A percentile compares a stretch with the other conserved stretches of the same genome.
Conservation (phyloP, 2,797 vertebrate genomes). For the Discoglossus pictus region DNA sequence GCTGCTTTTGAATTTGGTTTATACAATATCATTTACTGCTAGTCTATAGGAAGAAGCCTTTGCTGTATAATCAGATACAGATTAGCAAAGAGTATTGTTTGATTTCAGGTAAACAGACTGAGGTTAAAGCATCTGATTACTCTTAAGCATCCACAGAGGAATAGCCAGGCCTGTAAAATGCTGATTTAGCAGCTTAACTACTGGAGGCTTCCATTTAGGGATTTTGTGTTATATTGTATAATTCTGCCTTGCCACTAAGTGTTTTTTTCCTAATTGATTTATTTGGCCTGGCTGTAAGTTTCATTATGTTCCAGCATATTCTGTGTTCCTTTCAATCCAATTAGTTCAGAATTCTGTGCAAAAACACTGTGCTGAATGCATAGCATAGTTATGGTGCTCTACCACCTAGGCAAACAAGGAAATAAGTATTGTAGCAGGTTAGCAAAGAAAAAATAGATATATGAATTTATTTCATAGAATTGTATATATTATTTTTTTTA, state of each 20-base stretch:
- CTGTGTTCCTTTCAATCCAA: constrained; percentile 4
- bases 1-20: too few species aligned
- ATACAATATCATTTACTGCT: too few species aligned
- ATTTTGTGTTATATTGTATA: constrained; percentile 16
- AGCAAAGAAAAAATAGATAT: too few species aligned
- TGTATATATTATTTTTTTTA: too few species aligned
- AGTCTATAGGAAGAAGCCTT: too few species aligned
- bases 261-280: constrained; percentile 33
- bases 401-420: too few species aligned
- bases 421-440: too few species aligned
- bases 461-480: too few species aligned
- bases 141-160: neutral
- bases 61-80: neutral
- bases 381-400: too few species aligned
- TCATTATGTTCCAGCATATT: constrained; percentile 14
- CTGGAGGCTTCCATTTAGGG: constrained; percentile 5
- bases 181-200: constrained; percentile 3
- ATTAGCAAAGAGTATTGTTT: neutral
- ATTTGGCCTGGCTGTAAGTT: constrained; percentile 2
- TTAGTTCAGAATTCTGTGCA: neutral
- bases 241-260: constrained; percentile 9
- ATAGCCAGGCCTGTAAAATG: constrained; percentile 1
- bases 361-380: too few species aligned
- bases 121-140: neutral
- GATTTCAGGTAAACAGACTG: neutral